Evolutionary conservation across 2,888 invertebrate species (phyloP).

Genomic region (Lepetodrilus schrolli): DNA sequence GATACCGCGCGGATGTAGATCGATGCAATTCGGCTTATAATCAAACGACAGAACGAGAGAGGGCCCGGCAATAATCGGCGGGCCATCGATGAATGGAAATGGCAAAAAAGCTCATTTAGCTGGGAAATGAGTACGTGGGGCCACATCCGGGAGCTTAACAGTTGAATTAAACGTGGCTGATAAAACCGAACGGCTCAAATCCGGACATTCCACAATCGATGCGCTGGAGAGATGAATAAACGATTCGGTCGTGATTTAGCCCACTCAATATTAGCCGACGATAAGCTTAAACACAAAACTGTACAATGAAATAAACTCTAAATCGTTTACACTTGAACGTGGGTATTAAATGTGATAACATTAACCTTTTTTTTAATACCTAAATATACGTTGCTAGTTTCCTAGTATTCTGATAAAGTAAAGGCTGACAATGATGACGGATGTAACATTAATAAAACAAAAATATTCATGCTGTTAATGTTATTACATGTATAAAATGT

Average conservation of each 20-base stretch:
- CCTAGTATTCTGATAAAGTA: too few species aligned
- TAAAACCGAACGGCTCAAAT: slow-evolving; percentile 34
- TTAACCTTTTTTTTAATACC: too few species aligned
- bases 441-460: too few species aligned
- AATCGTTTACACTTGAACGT: not conserved
- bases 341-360: too few species aligned
- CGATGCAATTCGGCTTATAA: slow-evolving; percentile 22
- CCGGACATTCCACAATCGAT: slow-evolving; percentile 33
- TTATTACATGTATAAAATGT: too few species aligned
- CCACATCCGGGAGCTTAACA: slow-evolving; percentile 37
- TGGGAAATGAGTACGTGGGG: slow-evolving; percentile 33
- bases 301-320: slow-evolving; percentile 10
- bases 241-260: slow-evolving; percentile 37
- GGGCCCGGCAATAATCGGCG: slow-evolving; percentile 22
- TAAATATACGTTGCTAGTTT: too few species aligned
- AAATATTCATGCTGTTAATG: too few species aligned
- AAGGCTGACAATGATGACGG: too few species aligned
- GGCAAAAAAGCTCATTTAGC: slow-evolving; percentile 37
- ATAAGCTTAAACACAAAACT: slow-evolving; percentile 34
- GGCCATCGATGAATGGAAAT: slow-evolving; percentile 29
- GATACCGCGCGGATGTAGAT: slow-evolving; percentile 19
- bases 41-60: not conserved
- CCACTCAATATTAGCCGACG: slow-evolving; percentile 33
- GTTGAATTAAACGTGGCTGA: slow-evolving; percentile 41
- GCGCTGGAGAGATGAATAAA: slow-evolving; percentile 30